Percentiles rank a stretch among this genome's conserved stretches.
phyloP scores from a whole-genome alignment of 2,888 invertebrate species.

The Hartigia nigra region DNA sequence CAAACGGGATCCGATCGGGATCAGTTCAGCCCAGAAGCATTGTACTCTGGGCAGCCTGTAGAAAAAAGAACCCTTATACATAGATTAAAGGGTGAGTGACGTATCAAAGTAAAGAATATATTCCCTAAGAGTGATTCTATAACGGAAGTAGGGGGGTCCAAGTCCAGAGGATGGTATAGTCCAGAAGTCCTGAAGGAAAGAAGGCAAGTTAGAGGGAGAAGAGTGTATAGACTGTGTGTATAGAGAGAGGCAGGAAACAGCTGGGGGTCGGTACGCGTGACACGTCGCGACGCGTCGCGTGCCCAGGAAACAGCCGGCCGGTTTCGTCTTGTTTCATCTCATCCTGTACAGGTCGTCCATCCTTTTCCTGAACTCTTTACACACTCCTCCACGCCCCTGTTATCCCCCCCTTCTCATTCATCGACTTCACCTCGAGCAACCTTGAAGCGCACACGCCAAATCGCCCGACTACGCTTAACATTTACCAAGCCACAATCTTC shows the following conservation, averaged over 20 bases:
- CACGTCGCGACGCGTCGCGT: conserved; percentile 45
- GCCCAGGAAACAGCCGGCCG: conserved; percentile 52
- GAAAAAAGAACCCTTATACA: background rate
- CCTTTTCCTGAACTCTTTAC: background rate
- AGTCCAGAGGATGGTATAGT: background rate
- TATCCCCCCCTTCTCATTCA: conserved; percentile 43
- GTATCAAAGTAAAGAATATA: background rate
- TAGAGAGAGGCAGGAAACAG: conserved; percentile 56
- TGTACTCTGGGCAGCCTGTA: background rate
- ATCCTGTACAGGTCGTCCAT: background rate
- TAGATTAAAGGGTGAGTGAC: background rate
- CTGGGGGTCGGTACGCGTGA: conserved; percentile 47
- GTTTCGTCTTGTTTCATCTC: conserved; percentile 30
- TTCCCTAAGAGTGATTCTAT: background rate
- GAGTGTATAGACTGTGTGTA: background rate
- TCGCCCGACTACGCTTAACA: background rate
- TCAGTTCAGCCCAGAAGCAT: background rate
- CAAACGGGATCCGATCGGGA: background rate
- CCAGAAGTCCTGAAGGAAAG: conserved; percentile 4
- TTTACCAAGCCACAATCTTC: background rate
- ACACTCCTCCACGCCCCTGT: conserved; percentile 38
- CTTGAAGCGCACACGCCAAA: conserved; percentile 36
- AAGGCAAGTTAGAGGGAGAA: conserved; percentile 20
- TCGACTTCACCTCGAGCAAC: conserved; percentile 13
- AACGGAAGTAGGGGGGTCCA: background rate